Percentiles rank a stretch among this genome's conserved stretches.
Evolutionary conservation across 2,888 invertebrate genomes (phyloP).

Genomic region (Holacanthella duospinosa): DNA sequence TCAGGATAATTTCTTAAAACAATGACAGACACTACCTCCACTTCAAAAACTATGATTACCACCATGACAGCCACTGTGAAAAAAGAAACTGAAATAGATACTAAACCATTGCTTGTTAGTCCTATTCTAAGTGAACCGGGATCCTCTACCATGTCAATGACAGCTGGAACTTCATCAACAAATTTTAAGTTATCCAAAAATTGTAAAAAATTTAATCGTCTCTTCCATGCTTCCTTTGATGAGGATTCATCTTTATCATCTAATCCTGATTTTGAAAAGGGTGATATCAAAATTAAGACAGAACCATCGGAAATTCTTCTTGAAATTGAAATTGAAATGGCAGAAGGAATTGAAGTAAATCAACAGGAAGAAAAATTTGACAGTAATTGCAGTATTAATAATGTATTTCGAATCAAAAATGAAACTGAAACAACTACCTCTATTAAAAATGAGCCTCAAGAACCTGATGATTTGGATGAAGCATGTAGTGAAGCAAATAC

Average conservation of each 20-base stretch:
- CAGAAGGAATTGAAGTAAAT: conserved; percentile 1
- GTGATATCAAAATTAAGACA: background rate
- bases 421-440: background rate
- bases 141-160: background rate
- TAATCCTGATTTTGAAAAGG: background rate
- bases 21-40: no score
- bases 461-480: background rate
- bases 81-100: no score
- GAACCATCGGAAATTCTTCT: conserved; percentile 3
- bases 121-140: background rate
- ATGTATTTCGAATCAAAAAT: background rate
- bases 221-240: conserved; percentile 7
- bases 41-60: no score
- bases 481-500: no score
- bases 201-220: conserved; percentile 6
- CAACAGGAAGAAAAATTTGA: no score
- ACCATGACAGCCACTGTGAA: no score
- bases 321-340: conserved; percentile 9
- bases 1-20: no score
- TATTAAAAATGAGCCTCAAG: background rate
- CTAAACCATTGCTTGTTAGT: no score
- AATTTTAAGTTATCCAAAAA: background rate
- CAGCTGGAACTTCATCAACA: background rate
- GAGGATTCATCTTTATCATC: background rate
- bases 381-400: background rate